These are phyloP conservation scores for Microtus agrestis DNA, from an alignment of 2,797 vertebrate species.

Conservation along the genomic window DNA sequence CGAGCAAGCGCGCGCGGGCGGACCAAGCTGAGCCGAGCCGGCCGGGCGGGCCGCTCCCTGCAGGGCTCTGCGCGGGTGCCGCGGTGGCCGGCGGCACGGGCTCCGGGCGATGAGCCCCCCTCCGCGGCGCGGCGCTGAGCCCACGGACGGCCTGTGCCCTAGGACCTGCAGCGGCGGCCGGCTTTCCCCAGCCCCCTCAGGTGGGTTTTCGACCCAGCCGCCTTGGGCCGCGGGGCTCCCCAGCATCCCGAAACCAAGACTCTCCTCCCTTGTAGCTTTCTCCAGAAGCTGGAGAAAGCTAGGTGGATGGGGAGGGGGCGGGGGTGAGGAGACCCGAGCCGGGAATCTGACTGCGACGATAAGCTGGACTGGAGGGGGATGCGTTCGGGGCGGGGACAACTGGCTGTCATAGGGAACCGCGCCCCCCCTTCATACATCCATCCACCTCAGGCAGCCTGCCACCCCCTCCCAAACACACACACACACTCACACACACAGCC, in stretches of 20 bases:
- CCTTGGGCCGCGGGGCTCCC: slow-evolving; percentile 77
- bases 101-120: slow-evolving; percentile 82
- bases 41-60: slow-evolving; percentile 81
- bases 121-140: slow-evolving; percentile 75
- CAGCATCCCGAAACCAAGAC: slow-evolving; percentile 80
- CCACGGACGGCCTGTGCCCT: slow-evolving; percentile 66
- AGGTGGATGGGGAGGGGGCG: slow-evolving; percentile 55
- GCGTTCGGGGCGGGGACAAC: slow-evolving; percentile 73
- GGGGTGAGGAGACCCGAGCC: slow-evolving; percentile 27
- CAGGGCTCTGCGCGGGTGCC: slow-evolving; percentile 81
- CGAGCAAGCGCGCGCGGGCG: slow-evolving; percentile 52
- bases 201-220: slow-evolving; percentile 75
- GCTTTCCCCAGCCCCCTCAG: slow-evolving; percentile 83
- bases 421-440: slow-evolving; percentile 54
- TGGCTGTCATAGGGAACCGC: slow-evolving; percentile 74
- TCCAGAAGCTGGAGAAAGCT: slow-evolving; percentile 63
- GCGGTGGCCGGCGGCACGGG: slow-evolving; percentile 74
- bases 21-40: slow-evolving; percentile 60
- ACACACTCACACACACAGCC: slow-evolving; percentile 12
- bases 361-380: slow-evolving; percentile 15
- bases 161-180: slow-evolving; percentile 81
- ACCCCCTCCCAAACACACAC: slow-evolving; percentile 18
- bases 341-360: slow-evolving; percentile 55
- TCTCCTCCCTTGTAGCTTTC: slow-evolving; percentile 76
- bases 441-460: slow-evolving; percentile 67